Percentiles rank a stretch among this genome's conserved stretches.
phyloP scores from a whole-genome alignment of 2,888 invertebrate genomes.

The Ommatoiulus sabulosus region DNA sequence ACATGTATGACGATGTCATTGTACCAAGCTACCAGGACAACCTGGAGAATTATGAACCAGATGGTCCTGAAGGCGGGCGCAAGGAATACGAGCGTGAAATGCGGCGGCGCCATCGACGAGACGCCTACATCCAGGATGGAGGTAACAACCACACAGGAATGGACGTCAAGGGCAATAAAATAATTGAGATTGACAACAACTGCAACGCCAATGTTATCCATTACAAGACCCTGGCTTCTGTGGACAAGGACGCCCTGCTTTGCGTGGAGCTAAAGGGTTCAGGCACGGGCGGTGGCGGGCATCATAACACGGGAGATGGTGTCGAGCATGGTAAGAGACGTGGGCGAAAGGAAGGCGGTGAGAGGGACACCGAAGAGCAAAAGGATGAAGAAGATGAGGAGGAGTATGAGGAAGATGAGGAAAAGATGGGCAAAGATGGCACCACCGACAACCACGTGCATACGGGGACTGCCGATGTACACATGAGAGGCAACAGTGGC shows the following conservation, averaged over 20 bases:
- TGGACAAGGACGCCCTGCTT: conserved; percentile 56
- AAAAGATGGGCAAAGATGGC: conserved; percentile 65
- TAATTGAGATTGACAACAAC: conserved; percentile 61
- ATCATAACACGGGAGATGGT: not conserved
- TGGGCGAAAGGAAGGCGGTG: conserved; percentile 62
- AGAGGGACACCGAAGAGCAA: conserved; percentile 64
- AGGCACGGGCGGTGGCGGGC: not conserved
- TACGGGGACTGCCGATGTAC: not conserved
- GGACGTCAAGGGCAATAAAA: conserved; percentile 60
- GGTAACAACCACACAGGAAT: conserved; percentile 60
- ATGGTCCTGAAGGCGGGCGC: conserved; percentile 70
- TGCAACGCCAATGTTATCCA: conserved; percentile 62
- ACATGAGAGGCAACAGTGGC: conserved; percentile 51
- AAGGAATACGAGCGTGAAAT: conserved; percentile 48
- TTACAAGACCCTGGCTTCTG: conserved; percentile 49
- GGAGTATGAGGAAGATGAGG: conserved; percentile 65
- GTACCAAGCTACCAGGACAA: conserved; percentile 71
- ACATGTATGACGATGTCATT: conserved; percentile 67
- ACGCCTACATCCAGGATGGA: conserved; percentile 62
- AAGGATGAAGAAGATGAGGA: conserved; percentile 58
- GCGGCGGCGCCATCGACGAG: conserved; percentile 61
- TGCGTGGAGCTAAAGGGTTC: conserved; percentile 49
- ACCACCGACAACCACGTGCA: conserved; percentile 37
- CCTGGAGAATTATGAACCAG: conserved; percentile 78
- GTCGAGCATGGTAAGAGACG: conserved; percentile 35